These are phyloP conservation scores for Acanthiza pusilla DNA, from an alignment of 2,797 vertebrate species.

Conservation along the genomic window DNA sequence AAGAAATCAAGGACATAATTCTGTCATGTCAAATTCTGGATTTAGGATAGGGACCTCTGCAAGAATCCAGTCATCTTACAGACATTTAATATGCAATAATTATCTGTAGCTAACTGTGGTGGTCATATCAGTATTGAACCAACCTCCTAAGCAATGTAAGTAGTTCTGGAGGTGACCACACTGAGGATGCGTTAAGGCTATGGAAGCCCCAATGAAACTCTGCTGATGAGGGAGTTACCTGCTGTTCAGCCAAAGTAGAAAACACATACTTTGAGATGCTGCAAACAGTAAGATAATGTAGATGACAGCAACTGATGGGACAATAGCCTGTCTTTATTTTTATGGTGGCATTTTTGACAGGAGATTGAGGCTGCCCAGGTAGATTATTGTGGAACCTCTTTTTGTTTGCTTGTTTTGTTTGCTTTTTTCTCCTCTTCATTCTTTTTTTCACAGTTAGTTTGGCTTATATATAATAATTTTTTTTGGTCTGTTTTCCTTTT, in stretches of 20 bases:
- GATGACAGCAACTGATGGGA: background rate
- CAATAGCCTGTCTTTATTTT: background rate
- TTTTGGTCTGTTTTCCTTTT: background rate
- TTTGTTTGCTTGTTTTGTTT: background rate
- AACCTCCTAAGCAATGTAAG: background rate
- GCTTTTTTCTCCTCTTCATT: accelerated
- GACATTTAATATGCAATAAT: accelerated
- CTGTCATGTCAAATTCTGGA: background rate
- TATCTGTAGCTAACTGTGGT: background rate
- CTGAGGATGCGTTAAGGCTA: background rate
- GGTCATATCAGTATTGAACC: background rate
- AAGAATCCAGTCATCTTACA: accelerated
- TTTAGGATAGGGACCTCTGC: background rate
- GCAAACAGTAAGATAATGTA: background rate
- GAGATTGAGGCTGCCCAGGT: background rate
- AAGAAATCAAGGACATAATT: background rate
- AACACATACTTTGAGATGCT: background rate
- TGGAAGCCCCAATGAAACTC: background rate
- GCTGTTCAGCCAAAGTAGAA: background rate
- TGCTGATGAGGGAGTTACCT: background rate
- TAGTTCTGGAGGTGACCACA: background rate
- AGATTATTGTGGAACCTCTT: background rate
- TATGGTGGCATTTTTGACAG: background rate
- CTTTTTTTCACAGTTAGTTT: background rate
- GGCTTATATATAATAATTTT: background rate